phyloP scores from a whole-genome alignment of 2,888 invertebrate genomes.

The Lottia scabra region DNA sequence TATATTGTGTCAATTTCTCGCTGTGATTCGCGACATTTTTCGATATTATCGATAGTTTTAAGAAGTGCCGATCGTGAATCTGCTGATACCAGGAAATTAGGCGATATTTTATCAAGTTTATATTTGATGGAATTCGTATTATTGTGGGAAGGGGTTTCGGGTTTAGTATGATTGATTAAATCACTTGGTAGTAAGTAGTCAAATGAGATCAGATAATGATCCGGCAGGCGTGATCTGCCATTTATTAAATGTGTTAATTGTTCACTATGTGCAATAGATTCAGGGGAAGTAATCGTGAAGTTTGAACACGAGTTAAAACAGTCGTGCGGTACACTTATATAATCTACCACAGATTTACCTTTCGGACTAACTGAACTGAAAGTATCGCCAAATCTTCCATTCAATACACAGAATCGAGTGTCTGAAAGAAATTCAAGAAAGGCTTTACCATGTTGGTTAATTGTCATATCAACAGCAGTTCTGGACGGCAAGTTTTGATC shows the following conservation, averaged over 20 bases:
- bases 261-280: neutral
- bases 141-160: no score
- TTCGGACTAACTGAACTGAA: neutral
- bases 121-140: neutral
- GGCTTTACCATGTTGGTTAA: no score
- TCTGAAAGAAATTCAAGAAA: no score
- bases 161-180: no score
- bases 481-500: no score
- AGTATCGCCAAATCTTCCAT: neutral
- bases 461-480: no score
- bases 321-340: no score
- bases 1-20: neutral
- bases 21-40: neutral
- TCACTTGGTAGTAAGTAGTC: neutral
- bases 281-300: neutral
- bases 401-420: neutral
- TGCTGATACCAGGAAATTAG: neutral
- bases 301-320: neutral
- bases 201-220: neutral
- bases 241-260: neutral
- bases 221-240: neutral
- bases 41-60: neutral
- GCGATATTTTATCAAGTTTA: neutral
- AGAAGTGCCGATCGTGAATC: neutral
- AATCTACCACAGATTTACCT: no score